A percentile compares a stretch with the other conserved stretches of the same genome.
Evolutionary conservation across 2,113 vertebrate species (phyloP).

Genomic region (Brienomyrus longianalis): DNA sequence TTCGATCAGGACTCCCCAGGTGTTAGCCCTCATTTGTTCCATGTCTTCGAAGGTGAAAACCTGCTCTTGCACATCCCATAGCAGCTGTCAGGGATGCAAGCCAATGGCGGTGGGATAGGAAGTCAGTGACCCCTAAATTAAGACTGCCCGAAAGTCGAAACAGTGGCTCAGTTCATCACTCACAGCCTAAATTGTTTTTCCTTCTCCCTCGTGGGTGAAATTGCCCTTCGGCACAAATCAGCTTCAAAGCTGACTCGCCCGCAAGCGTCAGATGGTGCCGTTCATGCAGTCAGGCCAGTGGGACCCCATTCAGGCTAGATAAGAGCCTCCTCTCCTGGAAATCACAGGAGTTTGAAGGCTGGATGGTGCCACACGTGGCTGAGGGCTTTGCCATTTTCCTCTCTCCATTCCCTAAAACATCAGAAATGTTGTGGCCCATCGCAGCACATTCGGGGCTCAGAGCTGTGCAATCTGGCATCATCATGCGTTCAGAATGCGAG

Average conservation of each 20-base stretch:
- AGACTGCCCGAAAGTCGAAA: not conserved
- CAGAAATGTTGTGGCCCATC: not conserved
- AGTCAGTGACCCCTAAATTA: slow-evolving; percentile 3
- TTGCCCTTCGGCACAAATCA: not conserved
- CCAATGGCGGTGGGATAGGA: not conserved
- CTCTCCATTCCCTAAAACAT: not conserved
- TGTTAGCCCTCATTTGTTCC: not conserved
- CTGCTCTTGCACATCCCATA: not conserved
- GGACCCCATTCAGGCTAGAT: not conserved
- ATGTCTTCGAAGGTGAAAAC: not conserved
- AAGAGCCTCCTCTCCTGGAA: not conserved
- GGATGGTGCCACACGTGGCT: not conserved
- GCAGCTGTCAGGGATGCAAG: not conserved
- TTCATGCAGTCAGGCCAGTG: not conserved
- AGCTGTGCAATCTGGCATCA: not conserved
- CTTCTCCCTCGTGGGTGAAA: not conserved
- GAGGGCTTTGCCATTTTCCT: not conserved
- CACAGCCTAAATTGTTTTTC: not conserved
- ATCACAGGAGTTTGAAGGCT: not conserved
- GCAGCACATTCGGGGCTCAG: not conserved
- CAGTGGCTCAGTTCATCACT: not conserved
- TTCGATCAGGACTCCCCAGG: not conserved
- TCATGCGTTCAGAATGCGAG: not conserved
- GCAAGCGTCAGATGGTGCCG: not conserved
- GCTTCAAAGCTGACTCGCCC: not conserved